phyloP scores from a whole-genome alignment of 1,140 invertebrate species.

The Leptestheria dahalacensis region DNA sequence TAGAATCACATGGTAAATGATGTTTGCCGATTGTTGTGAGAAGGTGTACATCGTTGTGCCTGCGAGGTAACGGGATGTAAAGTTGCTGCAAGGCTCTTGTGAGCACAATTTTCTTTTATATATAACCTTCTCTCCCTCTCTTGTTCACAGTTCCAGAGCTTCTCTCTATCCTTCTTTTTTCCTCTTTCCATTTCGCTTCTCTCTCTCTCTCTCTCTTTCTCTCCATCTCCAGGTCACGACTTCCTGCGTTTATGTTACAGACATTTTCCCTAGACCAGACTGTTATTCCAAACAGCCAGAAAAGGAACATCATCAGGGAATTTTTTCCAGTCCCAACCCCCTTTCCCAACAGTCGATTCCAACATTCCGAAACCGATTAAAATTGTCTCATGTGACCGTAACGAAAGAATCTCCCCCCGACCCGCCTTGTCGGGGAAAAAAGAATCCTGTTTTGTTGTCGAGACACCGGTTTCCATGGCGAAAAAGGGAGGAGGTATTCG shows the following conservation, averaged over 20 bases:
- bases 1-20: too few relatives aligned
- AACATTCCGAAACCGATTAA: neutral
- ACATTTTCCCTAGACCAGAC: neutral
- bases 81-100: neutral
- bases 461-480: neutral
- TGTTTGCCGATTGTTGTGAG: neutral
- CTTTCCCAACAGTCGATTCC: too few relatives aligned
- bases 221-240: neutral
- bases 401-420: neutral
- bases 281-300: neutral
- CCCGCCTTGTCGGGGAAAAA: neutral
- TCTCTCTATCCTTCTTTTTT: neutral
- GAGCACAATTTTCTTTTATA: neutral
- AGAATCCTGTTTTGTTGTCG: neutral
- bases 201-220: neutral
- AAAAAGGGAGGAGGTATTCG: neutral
- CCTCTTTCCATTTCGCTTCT: constrained; percentile 4
- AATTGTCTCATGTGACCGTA: neutral
- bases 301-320: neutral
- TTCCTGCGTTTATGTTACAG: neutral
- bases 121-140: neutral
- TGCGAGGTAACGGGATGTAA: neutral
- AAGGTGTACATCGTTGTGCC: neutral
- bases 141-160: neutral
- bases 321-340: neutral